These are phyloP conservation scores for Ptychodera flava DNA, from an alignment of 35 echinoderm and acorn worm genomes.

Conservation along the genomic window DNA sequence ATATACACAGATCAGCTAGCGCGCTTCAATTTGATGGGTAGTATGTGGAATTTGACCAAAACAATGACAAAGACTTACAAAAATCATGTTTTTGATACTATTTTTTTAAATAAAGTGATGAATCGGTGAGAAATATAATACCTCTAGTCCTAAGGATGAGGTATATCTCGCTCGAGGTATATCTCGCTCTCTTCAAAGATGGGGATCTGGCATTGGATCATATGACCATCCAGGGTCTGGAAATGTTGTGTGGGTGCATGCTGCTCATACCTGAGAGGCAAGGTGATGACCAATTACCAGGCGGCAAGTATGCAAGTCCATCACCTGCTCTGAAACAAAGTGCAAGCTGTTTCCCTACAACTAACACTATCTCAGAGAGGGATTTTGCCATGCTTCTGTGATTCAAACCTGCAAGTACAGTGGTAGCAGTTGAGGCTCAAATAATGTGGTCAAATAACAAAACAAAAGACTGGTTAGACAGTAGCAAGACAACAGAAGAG, in stretches of 20 bases:
- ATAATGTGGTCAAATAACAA: no score
- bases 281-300: slow-evolving; percentile 20
- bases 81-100: no score
- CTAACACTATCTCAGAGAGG: slow-evolving; percentile 22
- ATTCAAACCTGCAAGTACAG: slow-evolving; percentile 24
- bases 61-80: no score
- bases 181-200: slow-evolving; percentile 20
- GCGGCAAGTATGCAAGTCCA: slow-evolving; percentile 16
- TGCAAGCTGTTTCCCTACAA: slow-evolving; percentile 8
- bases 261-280: slow-evolving; percentile 23
- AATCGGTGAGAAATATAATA: no score
- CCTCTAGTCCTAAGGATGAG: no score
- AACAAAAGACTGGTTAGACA: background rate
- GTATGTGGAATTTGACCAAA: no score
- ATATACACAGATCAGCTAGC: no score
- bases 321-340: background rate
- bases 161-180: no score
- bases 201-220: background rate
- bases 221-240: slow-evolving; percentile 5
- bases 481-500: slow-evolving; percentile 12
- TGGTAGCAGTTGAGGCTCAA: background rate
- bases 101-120: no score
- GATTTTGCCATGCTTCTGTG: slow-evolving; percentile 19
- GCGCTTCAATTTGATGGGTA: no score
- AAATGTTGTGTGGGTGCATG: no score